A percentile compares a stretch with the other conserved stretches of the same genome.
These are phyloP conservation scores for Cataglyphis livida DNA, from an alignment of 2,888 invertebrate species.

Conservation along the genomic window DNA sequence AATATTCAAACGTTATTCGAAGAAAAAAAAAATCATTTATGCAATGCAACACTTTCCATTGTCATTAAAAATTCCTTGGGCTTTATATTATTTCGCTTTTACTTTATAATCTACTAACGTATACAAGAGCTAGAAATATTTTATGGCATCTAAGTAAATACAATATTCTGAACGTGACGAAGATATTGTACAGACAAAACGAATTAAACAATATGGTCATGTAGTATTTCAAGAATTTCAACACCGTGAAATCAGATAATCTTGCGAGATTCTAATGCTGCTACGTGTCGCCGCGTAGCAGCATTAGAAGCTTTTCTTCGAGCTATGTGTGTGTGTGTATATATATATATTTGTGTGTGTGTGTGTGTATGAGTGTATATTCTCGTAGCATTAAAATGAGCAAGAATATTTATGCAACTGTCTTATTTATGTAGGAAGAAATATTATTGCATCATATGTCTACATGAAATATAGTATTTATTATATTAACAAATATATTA, in stretches of 20 bases:
- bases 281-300: neutral
- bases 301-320: neutral
- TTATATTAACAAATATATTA: neutral
- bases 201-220: neutral
- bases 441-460: neutral
- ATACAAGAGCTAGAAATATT: neutral
- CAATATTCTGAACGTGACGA: neutral
- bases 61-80: neutral
- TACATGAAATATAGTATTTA: no score
- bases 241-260: slow-evolving; percentile 16
- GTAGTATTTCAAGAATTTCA: neutral
- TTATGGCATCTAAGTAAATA: neutral
- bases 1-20: neutral
- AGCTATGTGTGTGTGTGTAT: neutral
- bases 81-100: neutral
- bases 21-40: neutral
- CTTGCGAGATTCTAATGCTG: neutral
- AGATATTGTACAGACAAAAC: neutral
- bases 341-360: no score
- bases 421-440: neutral
- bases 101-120: neutral
- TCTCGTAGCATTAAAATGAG: slow-evolving; percentile 1
- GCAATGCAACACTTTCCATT: neutral
- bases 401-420: slow-evolving; percentile 2
- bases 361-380: neutral